These are phyloP conservation scores for Platycnemis pennipes DNA, from an alignment of 2,888 invertebrate species.

Conservation along the genomic window DNA sequence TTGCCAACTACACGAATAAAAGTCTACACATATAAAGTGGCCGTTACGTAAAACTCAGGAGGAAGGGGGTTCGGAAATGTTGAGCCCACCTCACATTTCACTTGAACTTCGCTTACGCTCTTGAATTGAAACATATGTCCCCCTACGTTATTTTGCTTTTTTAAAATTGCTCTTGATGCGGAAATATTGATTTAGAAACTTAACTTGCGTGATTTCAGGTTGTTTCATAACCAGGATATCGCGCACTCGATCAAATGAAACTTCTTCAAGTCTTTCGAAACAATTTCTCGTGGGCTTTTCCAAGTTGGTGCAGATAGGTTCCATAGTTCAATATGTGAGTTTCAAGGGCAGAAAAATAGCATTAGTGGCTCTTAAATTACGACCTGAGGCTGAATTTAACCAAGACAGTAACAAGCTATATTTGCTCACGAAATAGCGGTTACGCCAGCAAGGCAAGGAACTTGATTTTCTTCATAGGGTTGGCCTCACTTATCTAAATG, in stretches of 20 bases:
- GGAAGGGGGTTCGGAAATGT: background rate
- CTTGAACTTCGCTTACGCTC: background rate
- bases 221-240: background rate
- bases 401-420: too few species aligned
- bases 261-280: background rate
- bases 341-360: too few species aligned
- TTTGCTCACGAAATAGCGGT: too few species aligned
- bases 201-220: background rate
- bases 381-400: too few species aligned
- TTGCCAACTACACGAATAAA: background rate
- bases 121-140: background rate
- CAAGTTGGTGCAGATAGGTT: too few species aligned
- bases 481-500: too few species aligned
- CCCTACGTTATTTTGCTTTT: background rate
- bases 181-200: background rate
- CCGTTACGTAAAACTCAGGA: background rate
- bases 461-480: too few species aligned
- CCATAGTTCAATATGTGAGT: too few species aligned
- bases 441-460: too few species aligned
- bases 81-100: constrained; percentile 6
- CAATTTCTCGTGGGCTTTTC: too few species aligned
- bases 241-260: background rate
- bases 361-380: too few species aligned
- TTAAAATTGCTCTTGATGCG: background rate
- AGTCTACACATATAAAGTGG: background rate